Evolutionary conservation across 2,797 vertebrate genomes (phyloP), one percentile per base, ranked within the genome.

Genomic region (Neostethus bicornis): DNA sequence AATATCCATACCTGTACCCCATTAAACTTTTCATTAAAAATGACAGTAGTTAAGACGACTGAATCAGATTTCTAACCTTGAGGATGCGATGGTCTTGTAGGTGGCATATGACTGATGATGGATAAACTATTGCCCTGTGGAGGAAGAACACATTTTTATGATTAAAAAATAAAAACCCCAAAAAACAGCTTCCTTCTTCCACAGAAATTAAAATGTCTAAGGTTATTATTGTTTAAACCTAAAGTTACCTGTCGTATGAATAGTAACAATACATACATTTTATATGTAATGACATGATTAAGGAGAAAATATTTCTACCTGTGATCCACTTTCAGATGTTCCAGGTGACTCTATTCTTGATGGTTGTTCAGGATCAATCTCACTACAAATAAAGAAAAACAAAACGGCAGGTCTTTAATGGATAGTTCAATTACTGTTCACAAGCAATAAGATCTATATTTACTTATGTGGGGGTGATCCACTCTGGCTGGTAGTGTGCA

Each of bases 71-170:
- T 25, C 53, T 79, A 54, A 90, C 89, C 83, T 73, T 85, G 46
- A 39, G 73, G 45, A 43, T 85, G 81, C 46, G 78, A 35, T 0
- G 49, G 73, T 35, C 85, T 80, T 26, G 62, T 65, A 19, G 92
- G 81, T 29, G 92, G 91, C 2, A 94, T 92, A 60, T 92, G 93
- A 53, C 93, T 90, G 63, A 96, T 86, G 5, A 96, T 85, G 47
- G 91, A 90, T 54, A 97, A 89, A 67, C 93, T 94, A 80, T 92
- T 97, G 55, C 93, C 92, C 95, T 97, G 86, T 16, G 17, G 29
- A 24, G 71, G 24, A 61, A 13, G 26, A 44, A 39, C 1, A 1
- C 31, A 17, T 17, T n/a, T 25, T 1, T 12, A 2, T 32, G 11
- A 46, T 59, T 5, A 29, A 13, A n/a, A n/a, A n/a, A n/a, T n/a